These are phyloP conservation scores for Parazoanthus swiftii DNA, from an alignment of 92 coral and sea anemone species.

Conservation along the genomic window DNA sequence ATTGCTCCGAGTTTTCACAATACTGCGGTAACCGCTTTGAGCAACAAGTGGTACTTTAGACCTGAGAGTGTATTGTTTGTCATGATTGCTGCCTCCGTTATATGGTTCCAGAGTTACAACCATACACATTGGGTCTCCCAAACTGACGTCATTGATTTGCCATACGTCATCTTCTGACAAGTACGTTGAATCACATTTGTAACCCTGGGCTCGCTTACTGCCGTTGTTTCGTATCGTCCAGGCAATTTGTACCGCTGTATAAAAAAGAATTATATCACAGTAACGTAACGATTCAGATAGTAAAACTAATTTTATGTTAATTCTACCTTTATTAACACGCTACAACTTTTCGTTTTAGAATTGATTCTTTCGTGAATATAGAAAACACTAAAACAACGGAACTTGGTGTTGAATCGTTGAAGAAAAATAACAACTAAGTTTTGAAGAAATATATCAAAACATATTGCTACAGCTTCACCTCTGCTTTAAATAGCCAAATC, in stretches of 20 bases:
- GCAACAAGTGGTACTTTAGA: constrained; percentile 54
- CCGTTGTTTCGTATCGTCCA: constrained; percentile 82
- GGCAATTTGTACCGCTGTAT: constrained; percentile 49
- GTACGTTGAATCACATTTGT: constrained; percentile 77
- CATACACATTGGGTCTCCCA: constrained; percentile 59
- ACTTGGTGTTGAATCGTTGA: too few relatives aligned
- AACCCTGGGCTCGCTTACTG: constrained; percentile 62
- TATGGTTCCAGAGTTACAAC: constrained; percentile 57
- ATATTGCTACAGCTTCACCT: too few relatives aligned
- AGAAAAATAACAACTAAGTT: too few relatives aligned
- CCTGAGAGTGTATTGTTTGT: constrained; percentile 43
- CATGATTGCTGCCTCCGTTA: constrained; percentile 51
- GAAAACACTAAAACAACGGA: too few relatives aligned
- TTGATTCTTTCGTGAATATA: not conserved
- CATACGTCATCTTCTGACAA: constrained; percentile 70
- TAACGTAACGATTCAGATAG: not conserved
- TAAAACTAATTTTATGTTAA: too few relatives aligned
- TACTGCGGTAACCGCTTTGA: constrained; percentile 63
- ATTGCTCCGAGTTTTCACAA: constrained; percentile 79
- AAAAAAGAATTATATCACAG: not conserved
- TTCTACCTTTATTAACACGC: not conserved
- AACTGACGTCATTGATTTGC: constrained; percentile 70
- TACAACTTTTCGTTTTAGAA: not conserved
- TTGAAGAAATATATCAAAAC: too few relatives aligned
- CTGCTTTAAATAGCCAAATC: too few relatives aligned